phyloP scores from a whole-genome alignment of 2,113 vertebrate species.

The Perca fluviatilis region DNA sequence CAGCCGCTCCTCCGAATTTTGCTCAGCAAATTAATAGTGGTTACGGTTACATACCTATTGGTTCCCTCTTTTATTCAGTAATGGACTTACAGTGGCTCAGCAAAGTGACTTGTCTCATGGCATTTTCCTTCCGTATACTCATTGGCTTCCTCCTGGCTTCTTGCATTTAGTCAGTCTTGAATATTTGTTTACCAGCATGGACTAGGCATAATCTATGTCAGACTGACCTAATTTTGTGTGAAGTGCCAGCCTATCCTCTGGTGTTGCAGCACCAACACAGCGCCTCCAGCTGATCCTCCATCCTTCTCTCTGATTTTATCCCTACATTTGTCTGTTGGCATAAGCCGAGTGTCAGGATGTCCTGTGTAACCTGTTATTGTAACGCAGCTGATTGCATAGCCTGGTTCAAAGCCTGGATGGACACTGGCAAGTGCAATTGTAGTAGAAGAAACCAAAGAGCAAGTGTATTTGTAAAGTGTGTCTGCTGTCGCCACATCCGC shows the following conservation, averaged over 20 bases:
- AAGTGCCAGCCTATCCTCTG: constrained; percentile 14
- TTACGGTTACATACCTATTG: not conserved
- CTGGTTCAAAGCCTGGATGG: constrained; percentile 40
- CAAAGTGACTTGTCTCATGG: constrained; percentile 1
- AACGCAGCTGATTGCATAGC: constrained; percentile 35
- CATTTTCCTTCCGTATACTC: not conserved
- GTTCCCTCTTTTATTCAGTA: not conserved
- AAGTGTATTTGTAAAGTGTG: constrained; percentile 68
- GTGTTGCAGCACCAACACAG: constrained; percentile 9
- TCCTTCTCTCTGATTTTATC: constrained; percentile 1
- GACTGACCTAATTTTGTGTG: constrained; percentile 59
- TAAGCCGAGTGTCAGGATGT: constrained; percentile 31
- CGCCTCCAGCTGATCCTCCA: constrained; percentile 12
- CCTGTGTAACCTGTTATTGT: constrained; percentile 38
- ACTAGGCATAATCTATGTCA: constrained; percentile 35
- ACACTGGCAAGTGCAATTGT: constrained; percentile 44
- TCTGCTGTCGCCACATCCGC: constrained; percentile 73
- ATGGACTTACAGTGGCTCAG: not conserved
- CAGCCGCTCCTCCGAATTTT: too few relatives aligned
- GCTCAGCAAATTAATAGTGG: too few relatives aligned
- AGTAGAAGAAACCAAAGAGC: constrained; percentile 60
- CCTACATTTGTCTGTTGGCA: constrained; percentile 19
- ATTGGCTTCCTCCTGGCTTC: not conserved
- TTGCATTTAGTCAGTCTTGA: constrained; percentile 22
- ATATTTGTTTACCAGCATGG: constrained; percentile 32